These are phyloP conservation scores for Arremon aurantiirostris DNA, from an alignment of 2,797 vertebrate genomes.

Conservation along the genomic window DNA sequence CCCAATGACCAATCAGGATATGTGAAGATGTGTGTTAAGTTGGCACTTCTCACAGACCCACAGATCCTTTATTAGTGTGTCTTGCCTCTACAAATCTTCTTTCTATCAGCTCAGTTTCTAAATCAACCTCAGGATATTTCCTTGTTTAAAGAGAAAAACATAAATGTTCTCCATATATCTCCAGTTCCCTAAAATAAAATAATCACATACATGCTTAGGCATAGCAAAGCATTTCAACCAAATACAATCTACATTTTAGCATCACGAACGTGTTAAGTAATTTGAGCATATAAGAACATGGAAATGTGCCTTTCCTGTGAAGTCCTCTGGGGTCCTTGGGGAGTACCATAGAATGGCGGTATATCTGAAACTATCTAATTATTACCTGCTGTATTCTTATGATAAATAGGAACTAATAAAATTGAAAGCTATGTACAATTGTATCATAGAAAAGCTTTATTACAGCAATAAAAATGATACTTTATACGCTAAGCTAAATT, in stretches of 20 bases:
- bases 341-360: background rate
- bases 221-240: background rate
- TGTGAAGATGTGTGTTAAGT: background rate
- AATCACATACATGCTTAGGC: background rate
- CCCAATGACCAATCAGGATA: accelerated
- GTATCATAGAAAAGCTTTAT: background rate
- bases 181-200: too few species aligned
- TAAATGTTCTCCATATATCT: background rate
- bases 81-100: background rate
- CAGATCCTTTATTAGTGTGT: background rate
- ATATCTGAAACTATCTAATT: background rate
- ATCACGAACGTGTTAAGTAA: background rate
- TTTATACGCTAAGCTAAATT: background rate
- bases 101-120: background rate
- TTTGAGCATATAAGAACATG: background rate
- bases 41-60: background rate
- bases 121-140: background rate
- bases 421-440: background rate
- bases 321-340: background rate
- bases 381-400: background rate
- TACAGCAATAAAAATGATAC: background rate
- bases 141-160: background rate
- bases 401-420: background rate
- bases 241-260: background rate
- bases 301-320: background rate